These are phyloP conservation scores for Drosophila kuntzei DNA, from an alignment of 2,888 invertebrate species.

Conservation along the genomic window DNA sequence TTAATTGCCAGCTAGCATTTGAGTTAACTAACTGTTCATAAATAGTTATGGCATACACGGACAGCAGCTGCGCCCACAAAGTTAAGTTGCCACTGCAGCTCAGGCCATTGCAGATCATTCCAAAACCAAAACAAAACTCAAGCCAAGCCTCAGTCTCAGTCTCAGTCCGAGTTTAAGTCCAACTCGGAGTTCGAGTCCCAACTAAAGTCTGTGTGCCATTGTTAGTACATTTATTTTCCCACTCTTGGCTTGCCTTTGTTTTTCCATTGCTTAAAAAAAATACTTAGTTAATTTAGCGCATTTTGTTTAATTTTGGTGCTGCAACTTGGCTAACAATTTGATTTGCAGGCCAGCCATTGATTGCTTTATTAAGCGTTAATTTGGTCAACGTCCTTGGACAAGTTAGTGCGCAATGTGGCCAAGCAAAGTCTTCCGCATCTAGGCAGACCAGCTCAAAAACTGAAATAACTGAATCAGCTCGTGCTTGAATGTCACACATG, in stretches of 20 bases:
- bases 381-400: constrained; percentile 71
- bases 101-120: constrained; percentile 25
- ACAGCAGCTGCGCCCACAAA: constrained; percentile 80
- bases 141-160: constrained; percentile 41
- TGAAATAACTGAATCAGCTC: constrained; percentile 15
- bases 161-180: constrained; percentile 23
- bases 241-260: constrained; percentile 59
- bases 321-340: constrained; percentile 70
- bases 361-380: constrained; percentile 81
- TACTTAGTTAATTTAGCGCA: constrained; percentile 78
- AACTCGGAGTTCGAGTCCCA: constrained; percentile 21
- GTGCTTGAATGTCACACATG: constrained; percentile 29
- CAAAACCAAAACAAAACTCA: constrained; percentile 22
- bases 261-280: constrained; percentile 34
- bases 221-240: constrained; percentile 80
- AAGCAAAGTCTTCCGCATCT: constrained; percentile 64
- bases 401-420: constrained; percentile 31
- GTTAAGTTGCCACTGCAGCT: constrained; percentile 65
- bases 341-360: constrained; percentile 73
- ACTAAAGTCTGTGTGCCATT: constrained; percentile 64
- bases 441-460: constrained; percentile 4
- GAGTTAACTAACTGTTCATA: constrained; percentile 81
- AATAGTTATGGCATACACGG: constrained; percentile 82
- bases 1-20: constrained; percentile 82
- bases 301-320: constrained; percentile 72